Conservation (phyloP, 2,797 vertebrate genomes). For the Avahi laniger region DNA sequence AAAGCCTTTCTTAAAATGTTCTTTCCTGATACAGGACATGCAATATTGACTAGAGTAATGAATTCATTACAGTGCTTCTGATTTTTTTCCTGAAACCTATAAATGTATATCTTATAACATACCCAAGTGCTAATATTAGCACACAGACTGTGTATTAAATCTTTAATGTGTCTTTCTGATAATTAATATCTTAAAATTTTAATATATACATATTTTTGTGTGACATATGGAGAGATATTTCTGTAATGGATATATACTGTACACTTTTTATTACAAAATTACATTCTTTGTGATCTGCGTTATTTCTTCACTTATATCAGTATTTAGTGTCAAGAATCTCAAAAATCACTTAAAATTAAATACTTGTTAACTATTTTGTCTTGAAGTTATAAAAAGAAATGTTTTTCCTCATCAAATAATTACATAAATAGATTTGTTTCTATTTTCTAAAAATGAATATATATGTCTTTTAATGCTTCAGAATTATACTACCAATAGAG, state of each 20-base stretch:
- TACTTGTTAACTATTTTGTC: slow-evolving; percentile 67
- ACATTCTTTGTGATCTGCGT: slow-evolving; percentile 55
- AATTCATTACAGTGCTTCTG: slow-evolving; percentile 54
- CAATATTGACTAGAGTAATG: slow-evolving; percentile 71
- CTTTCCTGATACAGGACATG: slow-evolving; percentile 65
- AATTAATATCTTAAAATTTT: slow-evolving; percentile 52
- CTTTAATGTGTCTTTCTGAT: background rate
- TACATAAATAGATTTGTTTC: slow-evolving; percentile 57
- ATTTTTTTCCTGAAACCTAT: slow-evolving; percentile 43
- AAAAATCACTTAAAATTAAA: slow-evolving; percentile 64
- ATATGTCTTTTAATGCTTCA: background rate
- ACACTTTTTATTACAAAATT: slow-evolving; percentile 64
- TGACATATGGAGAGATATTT: background rate
- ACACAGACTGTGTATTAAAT: background rate
- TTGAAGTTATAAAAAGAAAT: slow-evolving; percentile 48
- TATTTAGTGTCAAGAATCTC: slow-evolving; percentile 46
- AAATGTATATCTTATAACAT: slow-evolving; percentile 43
- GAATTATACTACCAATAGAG: background rate
- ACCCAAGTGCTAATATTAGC: slow-evolving; percentile 55
- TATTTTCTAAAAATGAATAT: slow-evolving; percentile 17
- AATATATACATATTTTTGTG: background rate
- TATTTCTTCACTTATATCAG: slow-evolving; percentile 63
- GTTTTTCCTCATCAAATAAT: slow-evolving; percentile 68
- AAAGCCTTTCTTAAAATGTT: slow-evolving; percentile 71
- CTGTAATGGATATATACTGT: slow-evolving; percentile 10